Percentiles rank a stretch among this genome's conserved stretches.
phyloP scores from a whole-genome alignment of 2,113 vertebrate genomes.

The Choloepus hoffmanni region DNA sequence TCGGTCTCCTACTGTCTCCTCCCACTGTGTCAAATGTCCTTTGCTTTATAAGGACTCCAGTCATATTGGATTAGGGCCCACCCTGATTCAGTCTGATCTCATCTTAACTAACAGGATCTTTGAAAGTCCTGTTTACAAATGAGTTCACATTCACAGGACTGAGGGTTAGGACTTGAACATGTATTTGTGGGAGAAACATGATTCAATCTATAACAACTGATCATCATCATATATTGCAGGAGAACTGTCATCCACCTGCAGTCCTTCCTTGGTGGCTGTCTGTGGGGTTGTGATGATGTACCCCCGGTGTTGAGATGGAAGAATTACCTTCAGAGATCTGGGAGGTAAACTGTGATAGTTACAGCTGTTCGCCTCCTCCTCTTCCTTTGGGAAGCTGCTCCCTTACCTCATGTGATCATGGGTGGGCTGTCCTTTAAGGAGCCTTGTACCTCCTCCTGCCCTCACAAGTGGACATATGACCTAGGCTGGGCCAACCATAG shows the following conservation, averaged over 20 bases:
- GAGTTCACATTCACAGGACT: too few species aligned
- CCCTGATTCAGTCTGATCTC: too few species aligned
- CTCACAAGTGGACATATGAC: background rate
- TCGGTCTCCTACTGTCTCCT: too few species aligned
- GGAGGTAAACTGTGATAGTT: background rate
- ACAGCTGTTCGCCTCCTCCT: background rate
- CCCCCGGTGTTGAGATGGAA: background rate
- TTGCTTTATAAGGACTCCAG: too few species aligned
- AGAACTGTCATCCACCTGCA: background rate
- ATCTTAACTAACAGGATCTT: too few species aligned
- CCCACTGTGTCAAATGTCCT: too few species aligned
- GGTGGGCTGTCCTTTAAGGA: background rate
- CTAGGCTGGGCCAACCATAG: background rate
- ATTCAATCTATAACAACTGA: background rate
- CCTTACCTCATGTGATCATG: background rate
- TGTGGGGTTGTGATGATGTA: background rate
- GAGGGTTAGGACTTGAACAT: too few species aligned
- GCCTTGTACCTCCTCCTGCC: background rate
- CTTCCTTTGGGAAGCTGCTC: background rate
- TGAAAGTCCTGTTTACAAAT: too few species aligned
- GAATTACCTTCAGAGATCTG: background rate
- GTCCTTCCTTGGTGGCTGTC: background rate
- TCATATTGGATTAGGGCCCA: too few species aligned
- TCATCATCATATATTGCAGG: background rate
- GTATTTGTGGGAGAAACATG: too few species aligned